Evolutionary conservation across 2,888 invertebrate species (phyloP).

Genomic region (Tenthredo scrophulariae): DNA sequence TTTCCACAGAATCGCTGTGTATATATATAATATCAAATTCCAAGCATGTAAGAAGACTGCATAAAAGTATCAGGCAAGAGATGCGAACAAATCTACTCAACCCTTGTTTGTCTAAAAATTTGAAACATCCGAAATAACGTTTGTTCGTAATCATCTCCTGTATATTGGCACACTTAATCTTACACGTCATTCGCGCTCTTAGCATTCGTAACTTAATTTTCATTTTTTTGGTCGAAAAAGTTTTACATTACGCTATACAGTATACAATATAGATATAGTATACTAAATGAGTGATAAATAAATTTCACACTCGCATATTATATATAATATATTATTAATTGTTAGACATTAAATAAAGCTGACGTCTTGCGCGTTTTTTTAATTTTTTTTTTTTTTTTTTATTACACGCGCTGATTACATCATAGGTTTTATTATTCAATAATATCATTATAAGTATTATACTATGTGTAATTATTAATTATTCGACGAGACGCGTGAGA

Average conservation of each 20-base stretch:
- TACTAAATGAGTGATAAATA: background rate
- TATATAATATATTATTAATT: constrained; percentile 5
- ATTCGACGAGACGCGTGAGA: background rate
- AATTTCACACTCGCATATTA: background rate
- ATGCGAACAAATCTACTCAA: constrained; percentile 40
- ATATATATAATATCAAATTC: constrained; percentile 44
- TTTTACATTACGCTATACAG: constrained; percentile 11
- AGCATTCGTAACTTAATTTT: constrained; percentile 38
- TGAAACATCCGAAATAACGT: constrained; percentile 24
- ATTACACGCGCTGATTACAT: background rate
- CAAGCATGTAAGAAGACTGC: constrained; percentile 52
- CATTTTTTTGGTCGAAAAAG: constrained; percentile 50
- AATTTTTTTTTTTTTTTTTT: background rate
- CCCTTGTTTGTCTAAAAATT: background rate
- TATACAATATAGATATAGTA: background rate
- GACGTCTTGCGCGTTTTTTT: background rate
- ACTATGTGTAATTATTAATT: background rate
- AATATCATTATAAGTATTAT: background rate
- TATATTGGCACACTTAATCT: constrained; percentile 51
- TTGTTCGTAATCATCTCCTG: constrained; percentile 38
- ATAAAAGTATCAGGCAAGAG: constrained; percentile 50
- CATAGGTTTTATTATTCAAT: background rate
- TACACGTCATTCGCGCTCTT: constrained; percentile 36
- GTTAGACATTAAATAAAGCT: constrained; percentile 36
- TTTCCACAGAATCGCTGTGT: too few species aligned